A percentile compares a stretch with the other conserved stretches of the same genome.
These are phyloP conservation scores for Phrynocephalus vlangalii DNA, from an alignment of 2,797 vertebrate species.

Conservation along the genomic window DNA sequence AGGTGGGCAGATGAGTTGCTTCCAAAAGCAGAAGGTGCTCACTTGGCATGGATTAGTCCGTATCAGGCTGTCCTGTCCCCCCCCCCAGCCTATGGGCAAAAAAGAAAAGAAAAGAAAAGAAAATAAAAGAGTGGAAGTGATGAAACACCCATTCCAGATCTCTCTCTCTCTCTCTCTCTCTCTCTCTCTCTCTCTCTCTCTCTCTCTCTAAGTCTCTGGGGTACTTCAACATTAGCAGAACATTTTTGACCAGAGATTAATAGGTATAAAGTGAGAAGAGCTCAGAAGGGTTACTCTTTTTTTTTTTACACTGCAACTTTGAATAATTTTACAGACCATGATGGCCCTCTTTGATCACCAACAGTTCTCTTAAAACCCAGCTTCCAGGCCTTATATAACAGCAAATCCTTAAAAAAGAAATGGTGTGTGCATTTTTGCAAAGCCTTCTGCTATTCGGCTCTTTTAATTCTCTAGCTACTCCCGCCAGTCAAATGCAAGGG, in stretches of 20 bases:
- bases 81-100: no score
- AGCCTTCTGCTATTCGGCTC: background rate
- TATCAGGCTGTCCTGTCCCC: no score
- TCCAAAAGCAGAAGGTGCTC: no score
- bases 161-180: background rate
- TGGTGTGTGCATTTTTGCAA: background rate
- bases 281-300: no score
- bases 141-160: no score
- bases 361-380: background rate
- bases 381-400: background rate
- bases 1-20: no score
- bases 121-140: no score
- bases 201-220: background rate
- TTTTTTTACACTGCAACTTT: background rate
- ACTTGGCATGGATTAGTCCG: no score
- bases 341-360: background rate
- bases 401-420: background rate
- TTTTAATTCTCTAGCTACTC: background rate
- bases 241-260: background rate
- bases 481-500: conserved; percentile 3
- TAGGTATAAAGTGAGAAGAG: background rate
- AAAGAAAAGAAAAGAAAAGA: no score
- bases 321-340: background rate
- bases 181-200: background rate
- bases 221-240: background rate